Base-by-base conservation (phyloP, 2,113 vertebrate species). In the Hucho hucho region DNA sequence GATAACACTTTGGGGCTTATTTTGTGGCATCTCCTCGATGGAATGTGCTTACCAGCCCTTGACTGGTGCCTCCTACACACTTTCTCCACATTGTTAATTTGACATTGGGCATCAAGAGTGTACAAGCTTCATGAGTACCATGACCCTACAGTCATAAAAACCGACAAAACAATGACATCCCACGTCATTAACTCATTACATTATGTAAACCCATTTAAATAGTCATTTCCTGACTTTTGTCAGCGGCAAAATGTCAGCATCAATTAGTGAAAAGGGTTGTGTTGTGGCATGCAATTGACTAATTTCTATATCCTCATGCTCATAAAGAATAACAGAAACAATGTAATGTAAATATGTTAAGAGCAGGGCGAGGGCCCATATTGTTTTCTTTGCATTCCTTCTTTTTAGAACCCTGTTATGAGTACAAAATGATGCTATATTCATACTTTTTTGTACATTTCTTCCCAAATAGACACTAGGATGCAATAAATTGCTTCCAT, bases 401-500 rank as follows among this genome's bases (percentile, higher is more conserved):
- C 37, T 28, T 66, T 83, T 58, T 64, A 71, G 75, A 84, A 87
- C 75, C 79, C 74, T 69, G 64, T 81, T 87, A 85, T 76, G 37
- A 43, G 37, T 43, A 43, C 37, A 0, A 43, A 43, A 43, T 43
- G 2, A 43, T 43, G 37, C 9, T 43, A 81, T 83, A 80, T 82
- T 71, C 25, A 69, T 72, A 66, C 70, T 75, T 74, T 80, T 81
- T 12, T 43, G 2, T 72, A 73, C 53, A 81, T 78, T 79, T 84
- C 76, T 81, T 59, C 28, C 58, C 81, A 76, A 84, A 81, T 87
- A 82, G 65, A 87, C 77, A 81, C 79, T 73, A 67, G 77, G 79
- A 76, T 78, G 78, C 85, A 81, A 87, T 89, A 90, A 88, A 88
- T 88, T 88, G 78, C 85, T 72, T 86, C 78, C 69, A 72, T 61